Percentiles rank a stretch among this genome's conserved stretches.
phyloP scores from a whole-genome alignment of 2,888 invertebrate genomes.

The Sesia bembeciformis region DNA sequence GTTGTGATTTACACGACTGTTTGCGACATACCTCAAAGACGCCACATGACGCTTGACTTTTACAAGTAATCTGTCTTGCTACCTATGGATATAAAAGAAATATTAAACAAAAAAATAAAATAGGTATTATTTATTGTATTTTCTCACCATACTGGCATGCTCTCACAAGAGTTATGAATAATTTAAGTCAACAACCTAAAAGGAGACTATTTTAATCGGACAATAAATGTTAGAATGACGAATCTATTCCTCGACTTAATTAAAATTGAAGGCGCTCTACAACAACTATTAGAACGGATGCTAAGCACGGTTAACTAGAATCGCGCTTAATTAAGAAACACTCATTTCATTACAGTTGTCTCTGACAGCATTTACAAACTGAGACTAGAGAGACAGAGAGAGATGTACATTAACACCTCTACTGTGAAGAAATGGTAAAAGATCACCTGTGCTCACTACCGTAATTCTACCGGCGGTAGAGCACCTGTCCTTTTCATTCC shows the following conservation, averaged over 20 bases:
- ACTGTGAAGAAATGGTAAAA: slow-evolving; percentile 59
- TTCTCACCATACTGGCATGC: slow-evolving; percentile 12
- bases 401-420: slow-evolving; percentile 57
- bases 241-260: slow-evolving; percentile 37
- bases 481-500: slow-evolving; percentile 73
- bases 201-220: slow-evolving; percentile 18
- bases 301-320: slow-evolving; percentile 57
- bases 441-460: slow-evolving; percentile 75
- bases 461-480: slow-evolving; percentile 68
- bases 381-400: slow-evolving; percentile 39
- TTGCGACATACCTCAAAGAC: too few relatives aligned
- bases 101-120: too few relatives aligned
- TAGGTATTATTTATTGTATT: too few relatives aligned
- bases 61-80: too few relatives aligned
- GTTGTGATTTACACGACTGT: too few relatives aligned
- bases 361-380: slow-evolving; percentile 19
- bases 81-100: too few relatives aligned
- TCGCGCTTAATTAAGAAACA: slow-evolving; percentile 50
- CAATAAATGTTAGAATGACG: slow-evolving; percentile 35
- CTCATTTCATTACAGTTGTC: slow-evolving; percentile 34
- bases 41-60: too few relatives aligned
- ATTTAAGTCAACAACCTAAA: slow-evolving; percentile 16
- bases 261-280: slow-evolving; percentile 39
- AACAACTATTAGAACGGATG: slow-evolving; percentile 51
- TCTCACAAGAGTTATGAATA: slow-evolving; percentile 27